phyloP scores from a whole-genome alignment of 2,888 invertebrate species.

The Pachycephus smyrnensis region DNA sequence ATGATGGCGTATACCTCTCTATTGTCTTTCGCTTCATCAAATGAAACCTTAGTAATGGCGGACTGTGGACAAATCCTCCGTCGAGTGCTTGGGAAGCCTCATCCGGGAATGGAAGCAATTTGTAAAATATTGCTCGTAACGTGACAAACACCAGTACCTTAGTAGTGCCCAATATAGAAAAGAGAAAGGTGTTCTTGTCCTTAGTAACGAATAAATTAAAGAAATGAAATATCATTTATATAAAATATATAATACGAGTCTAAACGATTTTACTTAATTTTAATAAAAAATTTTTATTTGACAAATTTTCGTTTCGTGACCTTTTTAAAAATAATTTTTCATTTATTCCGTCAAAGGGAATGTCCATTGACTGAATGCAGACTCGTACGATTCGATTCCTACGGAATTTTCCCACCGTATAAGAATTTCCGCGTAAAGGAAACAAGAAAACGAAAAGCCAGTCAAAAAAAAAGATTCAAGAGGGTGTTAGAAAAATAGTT shows the following conservation, averaged over 20 bases:
- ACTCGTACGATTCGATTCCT: not conserved
- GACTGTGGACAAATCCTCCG: constrained; percentile 26
- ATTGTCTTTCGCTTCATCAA: constrained; percentile 13
- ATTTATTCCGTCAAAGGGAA: no score
- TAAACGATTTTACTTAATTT: no score
- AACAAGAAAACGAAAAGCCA: not conserved
- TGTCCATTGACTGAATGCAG: not conserved
- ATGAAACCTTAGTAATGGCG: constrained; percentile 1
- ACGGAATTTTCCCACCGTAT: not conserved
- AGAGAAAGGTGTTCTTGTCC: not conserved
- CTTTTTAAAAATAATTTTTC: no score
- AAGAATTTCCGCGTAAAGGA: not conserved
- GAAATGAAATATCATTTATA: not conserved
- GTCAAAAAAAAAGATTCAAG: not conserved
- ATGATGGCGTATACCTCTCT: not conserved
- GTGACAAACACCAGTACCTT: constrained; percentile 19
- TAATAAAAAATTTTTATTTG: no score
- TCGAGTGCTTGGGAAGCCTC: constrained; percentile 43
- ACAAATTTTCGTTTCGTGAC: no score
- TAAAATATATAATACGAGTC: no score
- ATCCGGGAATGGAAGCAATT: constrained; percentile 58
- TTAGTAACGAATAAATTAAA: not conserved
- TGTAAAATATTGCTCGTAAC: constrained; percentile 59
- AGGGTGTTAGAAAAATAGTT: constrained; percentile 25
- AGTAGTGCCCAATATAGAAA: constrained; percentile 3